These are phyloP conservation scores for Heliothis subflexa DNA, from an alignment of 1,140 invertebrate species.

Conservation along the genomic window DNA sequence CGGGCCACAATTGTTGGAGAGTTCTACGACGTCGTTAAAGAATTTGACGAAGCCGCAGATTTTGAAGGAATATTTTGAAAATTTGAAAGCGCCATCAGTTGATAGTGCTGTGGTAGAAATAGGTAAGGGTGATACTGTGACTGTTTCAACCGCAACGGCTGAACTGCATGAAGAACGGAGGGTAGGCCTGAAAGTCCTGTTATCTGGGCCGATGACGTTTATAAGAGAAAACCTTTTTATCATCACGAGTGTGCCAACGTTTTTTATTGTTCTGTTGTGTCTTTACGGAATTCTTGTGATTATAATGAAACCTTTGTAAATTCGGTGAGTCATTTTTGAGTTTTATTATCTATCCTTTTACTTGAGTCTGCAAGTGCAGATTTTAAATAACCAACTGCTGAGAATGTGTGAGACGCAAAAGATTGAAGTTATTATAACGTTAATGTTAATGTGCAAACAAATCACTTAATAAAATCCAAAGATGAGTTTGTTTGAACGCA, in stretches of 20 bases:
- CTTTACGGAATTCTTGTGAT: constrained; percentile 68
- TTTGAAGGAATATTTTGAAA: constrained; percentile 61
- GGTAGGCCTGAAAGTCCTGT: constrained; percentile 41
- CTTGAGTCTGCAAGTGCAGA: too few species aligned
- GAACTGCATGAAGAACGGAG: constrained; percentile 9
- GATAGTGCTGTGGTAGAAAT: constrained; percentile 36
- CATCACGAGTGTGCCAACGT: constrained; percentile 67
- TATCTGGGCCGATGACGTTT: constrained; percentile 56
- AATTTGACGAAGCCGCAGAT: constrained; percentile 51
- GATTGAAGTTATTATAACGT: too few species aligned
- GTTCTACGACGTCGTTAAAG: constrained; percentile 29
- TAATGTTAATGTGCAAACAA: too few species aligned
- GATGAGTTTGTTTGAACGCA: too few species aligned
- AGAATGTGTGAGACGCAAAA: too few species aligned
- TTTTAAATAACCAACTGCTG: too few species aligned
- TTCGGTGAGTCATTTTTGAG: constrained; percentile 19
- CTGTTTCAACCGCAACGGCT: constrained; percentile 52
- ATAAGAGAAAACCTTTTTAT: constrained; percentile 67
- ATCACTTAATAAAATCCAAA: too few species aligned
- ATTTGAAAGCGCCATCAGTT: constrained; percentile 57
- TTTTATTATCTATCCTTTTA: constrained; percentile 8
- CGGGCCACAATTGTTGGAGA: constrained; percentile 25
- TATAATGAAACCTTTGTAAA: constrained; percentile 60
- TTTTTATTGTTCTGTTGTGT: constrained; percentile 66
- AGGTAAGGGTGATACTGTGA: constrained; percentile 56